phyloP scores from a whole-genome alignment of 1,140 invertebrate genomes.

The Microvelia longipes region DNA sequence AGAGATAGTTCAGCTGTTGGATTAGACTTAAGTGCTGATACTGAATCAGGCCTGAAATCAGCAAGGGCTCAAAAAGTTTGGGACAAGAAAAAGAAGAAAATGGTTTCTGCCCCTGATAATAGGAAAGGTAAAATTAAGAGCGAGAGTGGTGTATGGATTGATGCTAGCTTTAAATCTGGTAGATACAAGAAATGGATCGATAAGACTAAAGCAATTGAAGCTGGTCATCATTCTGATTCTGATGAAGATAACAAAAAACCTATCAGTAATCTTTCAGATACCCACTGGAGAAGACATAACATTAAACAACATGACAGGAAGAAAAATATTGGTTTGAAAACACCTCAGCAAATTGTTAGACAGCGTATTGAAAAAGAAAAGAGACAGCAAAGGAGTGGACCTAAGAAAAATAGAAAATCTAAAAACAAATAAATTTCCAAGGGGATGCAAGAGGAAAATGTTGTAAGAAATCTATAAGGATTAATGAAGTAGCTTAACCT shows the following conservation, averaged over 20 bases:
- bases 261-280: constrained; percentile 15
- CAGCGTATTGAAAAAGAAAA: constrained; percentile 22
- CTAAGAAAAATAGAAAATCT: constrained; percentile 16
- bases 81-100: constrained; percentile 87
- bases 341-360: constrained; percentile 21
- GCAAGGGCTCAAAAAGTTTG: constrained; percentile 44
- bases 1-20: constrained; percentile 52
- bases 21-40: constrained; percentile 67
- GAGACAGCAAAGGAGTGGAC: constrained; percentile 17
- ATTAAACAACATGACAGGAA: constrained; percentile 18
- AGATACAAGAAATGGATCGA: constrained; percentile 77
- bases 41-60: constrained; percentile 41
- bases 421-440: constrained; percentile 9
- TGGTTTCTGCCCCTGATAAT: constrained; percentile 48
- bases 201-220: constrained; percentile 53
- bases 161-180: constrained; percentile 83
- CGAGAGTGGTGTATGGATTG: constrained; percentile 85
- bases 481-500: too few species aligned
- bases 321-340: constrained; percentile 16
- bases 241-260: constrained; percentile 32
- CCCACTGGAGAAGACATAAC: constrained; percentile 22
- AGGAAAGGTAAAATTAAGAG: constrained; percentile 60
- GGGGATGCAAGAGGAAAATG: constrained; percentile 5
- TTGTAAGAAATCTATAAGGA: too few species aligned
- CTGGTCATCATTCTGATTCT: constrained; percentile 40